A percentile compares a stretch with the other conserved stretches of the same genome.
Conservation (phyloP, 2,888 invertebrate genomes). For the Melitaea athalia region DNA sequence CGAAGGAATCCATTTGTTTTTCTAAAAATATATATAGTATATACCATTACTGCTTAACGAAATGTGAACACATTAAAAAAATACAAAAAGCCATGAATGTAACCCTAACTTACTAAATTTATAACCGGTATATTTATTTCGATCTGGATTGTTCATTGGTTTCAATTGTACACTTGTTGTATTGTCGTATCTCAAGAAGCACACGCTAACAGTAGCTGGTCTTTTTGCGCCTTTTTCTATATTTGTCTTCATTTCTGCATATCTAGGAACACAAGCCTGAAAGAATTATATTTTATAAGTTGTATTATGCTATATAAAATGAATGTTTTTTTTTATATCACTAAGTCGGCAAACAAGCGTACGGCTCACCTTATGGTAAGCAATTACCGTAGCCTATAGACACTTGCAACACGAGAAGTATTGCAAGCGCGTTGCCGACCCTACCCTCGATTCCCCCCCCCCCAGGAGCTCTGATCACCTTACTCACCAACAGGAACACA, state of each 20-base stretch:
- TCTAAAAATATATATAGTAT: constrained; percentile 48
- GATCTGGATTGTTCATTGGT: neutral
- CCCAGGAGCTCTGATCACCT: too few relatives aligned
- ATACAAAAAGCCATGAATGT: neutral
- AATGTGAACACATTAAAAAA: too few relatives aligned
- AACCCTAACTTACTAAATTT: constrained; percentile 1
- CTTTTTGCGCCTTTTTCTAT: neutral
- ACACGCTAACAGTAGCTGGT: constrained; percentile 13
- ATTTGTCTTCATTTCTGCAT: constrained; percentile 20
- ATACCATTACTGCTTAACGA: too few relatives aligned
- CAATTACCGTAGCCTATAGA: too few relatives aligned
- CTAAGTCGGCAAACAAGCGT: too few relatives aligned
- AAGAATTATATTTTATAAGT: constrained; percentile 1
- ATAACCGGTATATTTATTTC: neutral
- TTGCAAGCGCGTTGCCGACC: too few relatives aligned
- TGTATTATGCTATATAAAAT: too few relatives aligned
- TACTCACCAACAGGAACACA: too few relatives aligned
- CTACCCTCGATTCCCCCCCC: too few relatives aligned
- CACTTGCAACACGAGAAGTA: too few relatives aligned
- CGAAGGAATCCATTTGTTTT: constrained; percentile 52
- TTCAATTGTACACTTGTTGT: neutral
- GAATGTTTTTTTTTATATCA: too few relatives aligned
- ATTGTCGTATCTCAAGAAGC: constrained; percentile 9
- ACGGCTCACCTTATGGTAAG: too few relatives aligned
- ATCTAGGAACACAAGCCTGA: constrained; percentile 51